phyloP scores from a whole-genome alignment of 2,113 vertebrate genomes.

The Cavia aperea region DNA sequence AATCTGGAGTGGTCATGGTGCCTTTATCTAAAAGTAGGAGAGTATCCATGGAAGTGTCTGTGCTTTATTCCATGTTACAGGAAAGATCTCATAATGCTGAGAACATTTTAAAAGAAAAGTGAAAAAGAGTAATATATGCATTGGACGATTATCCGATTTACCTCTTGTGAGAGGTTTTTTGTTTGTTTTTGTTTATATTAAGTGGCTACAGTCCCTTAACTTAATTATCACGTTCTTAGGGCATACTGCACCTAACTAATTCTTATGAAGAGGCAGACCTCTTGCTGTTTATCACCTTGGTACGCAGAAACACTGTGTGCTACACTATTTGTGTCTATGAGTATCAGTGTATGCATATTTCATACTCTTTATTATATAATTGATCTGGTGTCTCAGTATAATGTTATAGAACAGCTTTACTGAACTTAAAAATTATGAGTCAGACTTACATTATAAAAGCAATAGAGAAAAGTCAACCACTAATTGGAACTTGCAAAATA shows the following conservation, averaged over 20 bases:
- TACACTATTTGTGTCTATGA: not conserved
- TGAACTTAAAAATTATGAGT: conserved; percentile 57
- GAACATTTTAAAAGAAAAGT: not conserved
- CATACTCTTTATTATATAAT: conserved; percentile 38
- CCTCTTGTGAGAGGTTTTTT: not conserved
- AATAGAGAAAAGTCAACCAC: conserved; percentile 63
- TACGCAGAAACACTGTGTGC: not conserved
- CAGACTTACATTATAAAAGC: conserved; percentile 56
- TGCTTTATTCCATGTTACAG: not conserved
- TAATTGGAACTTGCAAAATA: conserved; percentile 70
- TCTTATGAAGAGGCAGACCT: not conserved
- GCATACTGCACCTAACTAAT: not conserved
- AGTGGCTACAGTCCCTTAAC: not conserved
- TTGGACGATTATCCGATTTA: not conserved
- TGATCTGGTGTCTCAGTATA: conserved; percentile 32
- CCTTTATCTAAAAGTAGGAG: conserved; percentile 7
- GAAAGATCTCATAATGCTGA: not conserved
- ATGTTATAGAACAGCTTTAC: conserved; percentile 47
- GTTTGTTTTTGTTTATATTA: not conserved
- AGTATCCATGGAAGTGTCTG: not conserved
- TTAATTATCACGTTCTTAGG: conserved; percentile 6
- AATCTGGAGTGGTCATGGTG: not conserved
- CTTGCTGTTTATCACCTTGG: conserved; percentile 17
- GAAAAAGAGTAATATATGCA: not conserved
- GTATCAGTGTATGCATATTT: not conserved